Percentiles rank a stretch among this genome's conserved stretches.
phyloP scores from a whole-genome alignment of 2,888 invertebrate species.

The Hanleya hanleyi region DNA sequence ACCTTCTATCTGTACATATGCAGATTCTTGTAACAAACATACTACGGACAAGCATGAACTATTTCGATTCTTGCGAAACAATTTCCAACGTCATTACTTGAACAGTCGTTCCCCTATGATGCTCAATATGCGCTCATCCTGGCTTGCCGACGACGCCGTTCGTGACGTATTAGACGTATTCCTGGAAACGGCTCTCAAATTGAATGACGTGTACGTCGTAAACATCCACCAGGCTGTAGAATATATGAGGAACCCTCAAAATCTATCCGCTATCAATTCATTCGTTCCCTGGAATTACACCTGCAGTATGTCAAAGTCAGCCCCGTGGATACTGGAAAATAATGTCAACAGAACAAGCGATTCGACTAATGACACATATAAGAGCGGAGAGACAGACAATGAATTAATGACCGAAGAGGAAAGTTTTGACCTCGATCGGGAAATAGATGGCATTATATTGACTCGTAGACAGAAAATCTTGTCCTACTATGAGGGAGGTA shows the following conservation, averaged over 20 bases:
- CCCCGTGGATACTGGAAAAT: too few relatives aligned
- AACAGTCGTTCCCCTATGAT: slow-evolving; percentile 86
- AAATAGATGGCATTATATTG: too few relatives aligned
- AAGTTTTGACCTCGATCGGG: too few relatives aligned
- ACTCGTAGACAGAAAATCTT: too few relatives aligned
- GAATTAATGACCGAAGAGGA: too few relatives aligned
- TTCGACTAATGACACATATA: too few relatives aligned
- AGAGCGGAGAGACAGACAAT: too few relatives aligned
- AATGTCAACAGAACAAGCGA: too few relatives aligned
- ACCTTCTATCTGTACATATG: slow-evolving; percentile 27
- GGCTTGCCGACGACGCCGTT: slow-evolving; percentile 81
- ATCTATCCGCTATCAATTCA: neutral
- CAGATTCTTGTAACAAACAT: slow-evolving; percentile 13
- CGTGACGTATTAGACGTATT: slow-evolving; percentile 19
- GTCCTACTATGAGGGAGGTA: too few relatives aligned
- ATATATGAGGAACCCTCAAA: slow-evolving; percentile 15
- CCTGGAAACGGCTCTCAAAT: slow-evolving; percentile 10
- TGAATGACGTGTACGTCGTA: slow-evolving; percentile 25
- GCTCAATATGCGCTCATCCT: slow-evolving; percentile 85
- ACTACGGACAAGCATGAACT: slow-evolving; percentile 19
- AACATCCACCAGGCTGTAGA: slow-evolving; percentile 15
- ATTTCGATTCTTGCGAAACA: slow-evolving; percentile 81
- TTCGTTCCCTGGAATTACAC: neutral
- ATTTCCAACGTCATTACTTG: slow-evolving; percentile 80
- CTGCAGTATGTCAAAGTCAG: too few relatives aligned